Base-by-base conservation (phyloP, 1,140 invertebrate genomes). In the Eueides isabella region DNA sequence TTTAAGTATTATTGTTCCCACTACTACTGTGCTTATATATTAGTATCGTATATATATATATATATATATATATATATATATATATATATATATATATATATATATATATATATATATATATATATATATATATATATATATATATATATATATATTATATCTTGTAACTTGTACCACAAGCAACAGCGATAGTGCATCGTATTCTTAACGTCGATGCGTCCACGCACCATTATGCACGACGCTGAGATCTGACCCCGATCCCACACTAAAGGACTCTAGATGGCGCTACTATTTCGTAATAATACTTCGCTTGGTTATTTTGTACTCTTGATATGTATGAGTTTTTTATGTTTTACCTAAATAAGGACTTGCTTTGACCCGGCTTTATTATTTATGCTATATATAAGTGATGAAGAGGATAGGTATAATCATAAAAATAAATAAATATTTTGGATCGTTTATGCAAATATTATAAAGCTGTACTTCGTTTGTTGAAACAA, bases 201-300 rank as follows among this genome's bases (percentile, higher is more conserved):
- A 71, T 71, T 71, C 61, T 48, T 38, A 64, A 30, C 65, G 55
- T 28, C 71, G 63, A 55, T 72, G 71, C 64, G 71, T 66, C 64
- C 65, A 64, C 19, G 71, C 63, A 72, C 19, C 64, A 71, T 62
- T 71, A 62, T 62, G 33, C 61, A 33, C 64, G 63, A 28, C 29
- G 35, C 35, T 55, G 31, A 30, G 61, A 63, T 41, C 68, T 71
- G 71, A 61, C 71, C 71, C 63, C 71, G 64, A 72, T 72, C 71
- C 63, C 62, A 72, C 71, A 72, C 44, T 66, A 41, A 66, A 67
- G 44, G 31, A 31, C 35, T 65, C 63, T 66, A 67, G 71, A 72
- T 72, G 71, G 64, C 63, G 71, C 63, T 66, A 66, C 62, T 33
- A 33, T 72, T 72, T 72, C 71, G 71, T 66, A 72, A 72, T 71